Evolutionary conservation across 2,888 invertebrate species (phyloP).

Genomic region (Oscheius myriophilus): DNA sequence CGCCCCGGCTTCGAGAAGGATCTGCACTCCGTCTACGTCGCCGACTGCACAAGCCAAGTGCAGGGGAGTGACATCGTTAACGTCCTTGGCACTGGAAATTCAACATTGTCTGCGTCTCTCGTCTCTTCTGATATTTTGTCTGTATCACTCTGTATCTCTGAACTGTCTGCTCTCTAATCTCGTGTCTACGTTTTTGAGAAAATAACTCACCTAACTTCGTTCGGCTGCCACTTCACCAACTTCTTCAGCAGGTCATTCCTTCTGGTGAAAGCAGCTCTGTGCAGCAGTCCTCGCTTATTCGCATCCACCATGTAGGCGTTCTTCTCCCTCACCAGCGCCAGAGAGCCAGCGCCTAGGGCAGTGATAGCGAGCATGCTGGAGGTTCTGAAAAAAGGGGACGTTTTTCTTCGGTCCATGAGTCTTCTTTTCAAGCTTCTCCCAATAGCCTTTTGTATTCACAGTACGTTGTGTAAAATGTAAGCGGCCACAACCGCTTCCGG

Average conservation of each 20-base stretch:
- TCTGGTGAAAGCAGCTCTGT: slow-evolving; percentile 19
- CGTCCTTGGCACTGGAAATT: slow-evolving; percentile 7
- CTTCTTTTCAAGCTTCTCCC: slow-evolving; percentile 6
- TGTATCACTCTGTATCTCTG: background rate
- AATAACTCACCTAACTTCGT: slow-evolving; percentile 2
- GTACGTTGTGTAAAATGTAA: too few species aligned
- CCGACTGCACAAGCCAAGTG: slow-evolving; percentile 98
- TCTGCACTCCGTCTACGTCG: slow-evolving; percentile 93
- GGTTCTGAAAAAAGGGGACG: background rate
- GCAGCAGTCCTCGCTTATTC: slow-evolving; percentile 20
- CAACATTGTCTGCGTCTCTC: background rate
- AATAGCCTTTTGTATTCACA: background rate
- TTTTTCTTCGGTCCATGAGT: too few species aligned
- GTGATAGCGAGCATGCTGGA: slow-evolving; percentile 12
- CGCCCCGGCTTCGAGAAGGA: slow-evolving; percentile 75
- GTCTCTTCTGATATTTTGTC: too few species aligned
- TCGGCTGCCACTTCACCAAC: background rate
- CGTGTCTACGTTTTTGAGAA: background rate
- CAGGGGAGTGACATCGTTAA: slow-evolving; percentile 84
- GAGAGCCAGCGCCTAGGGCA: background rate
- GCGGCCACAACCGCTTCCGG: too few species aligned
- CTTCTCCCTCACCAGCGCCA: background rate
- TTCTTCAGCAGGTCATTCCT: slow-evolving; percentile 8
- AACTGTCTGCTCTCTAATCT: background rate
- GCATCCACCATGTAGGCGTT: slow-evolving; percentile 2